phyloP scores from a whole-genome alignment of 2,797 vertebrate species.

The Bucorvus abyssinicus region DNA sequence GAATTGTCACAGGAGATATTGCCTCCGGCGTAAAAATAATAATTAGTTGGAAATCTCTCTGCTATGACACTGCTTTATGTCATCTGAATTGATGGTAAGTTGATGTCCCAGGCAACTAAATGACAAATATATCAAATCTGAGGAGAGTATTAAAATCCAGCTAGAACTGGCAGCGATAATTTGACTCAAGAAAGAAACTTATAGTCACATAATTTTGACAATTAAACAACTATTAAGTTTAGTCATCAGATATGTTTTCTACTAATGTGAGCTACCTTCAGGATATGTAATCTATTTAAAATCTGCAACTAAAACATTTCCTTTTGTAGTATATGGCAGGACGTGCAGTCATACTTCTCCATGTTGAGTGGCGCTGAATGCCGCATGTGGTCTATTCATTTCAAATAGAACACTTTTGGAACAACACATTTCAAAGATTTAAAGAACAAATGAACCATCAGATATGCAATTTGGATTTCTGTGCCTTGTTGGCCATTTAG shows the following conservation, averaged over 20 bases:
- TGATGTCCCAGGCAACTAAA: background rate
- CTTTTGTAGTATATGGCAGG: background rate
- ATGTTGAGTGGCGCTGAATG: background rate
- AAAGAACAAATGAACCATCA: background rate
- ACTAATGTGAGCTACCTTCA: background rate
- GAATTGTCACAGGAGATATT: background rate
- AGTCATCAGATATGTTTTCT: background rate
- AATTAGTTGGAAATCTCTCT: background rate
- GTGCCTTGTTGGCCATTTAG: background rate
- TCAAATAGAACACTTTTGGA: background rate
- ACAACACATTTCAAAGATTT: background rate
- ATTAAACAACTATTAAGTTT: background rate
- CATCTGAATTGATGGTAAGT: no score
- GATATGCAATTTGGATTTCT: background rate
- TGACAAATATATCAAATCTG: constrained; percentile 1
- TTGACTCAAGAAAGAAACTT: background rate
- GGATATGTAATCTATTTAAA: background rate
- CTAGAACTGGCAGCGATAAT: background rate
- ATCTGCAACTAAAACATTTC: background rate
- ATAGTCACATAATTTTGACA: background rate
- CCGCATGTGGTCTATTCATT: background rate
- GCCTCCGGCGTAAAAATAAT: background rate
- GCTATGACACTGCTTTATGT: background rate
- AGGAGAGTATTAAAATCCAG: background rate
- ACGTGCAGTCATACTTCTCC: background rate